Evolutionary conservation across 2,113 vertebrate genomes (phyloP), one percentile per base, ranked within the genome.

Genomic region (Guaruba guarouba): DNA sequence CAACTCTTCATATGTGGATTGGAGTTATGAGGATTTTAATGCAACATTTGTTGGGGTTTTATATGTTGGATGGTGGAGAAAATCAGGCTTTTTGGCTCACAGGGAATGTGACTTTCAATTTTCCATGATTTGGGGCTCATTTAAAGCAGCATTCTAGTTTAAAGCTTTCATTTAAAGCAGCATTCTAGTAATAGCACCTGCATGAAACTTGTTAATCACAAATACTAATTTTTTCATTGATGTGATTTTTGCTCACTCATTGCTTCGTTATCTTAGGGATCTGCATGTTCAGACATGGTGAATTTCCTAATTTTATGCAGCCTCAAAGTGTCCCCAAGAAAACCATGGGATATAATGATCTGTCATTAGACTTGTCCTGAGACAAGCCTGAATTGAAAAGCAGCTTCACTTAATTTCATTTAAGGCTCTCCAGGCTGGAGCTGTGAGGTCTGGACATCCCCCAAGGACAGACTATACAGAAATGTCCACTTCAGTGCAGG

Each of bases 1-100:
- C 88, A 95, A 97, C 93, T 25, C 73, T 74, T 37, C 69, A 84
- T 80, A 20, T 27, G 70, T 92, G 93, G 74, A 79, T 95, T 52
- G 78, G 84, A 94, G 82, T 94, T 93, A 49, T 41, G 54, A 94
- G 73, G 64, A 61, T 90, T 82, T 91, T 79, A 93, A 84, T 66
- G 67, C 85, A 79, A 37, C 41, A 11, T 93, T 96, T 95, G 86
- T 51, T 82, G 80, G 44, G 44, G 85, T 83, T 88, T 33, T 63
- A 29, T 59, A 20, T 43, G 62, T 33, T 71, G 91, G 81, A 13
- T 54, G 31, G 27, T 12, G 37, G 64, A 66, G 62, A n/a, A 70
- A 70, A 29, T 23, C 55, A 51, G 79, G 74, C 52, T 88, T 33
- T 77, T 85, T 59, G 70, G 81, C 37, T 95, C 31, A 18, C 11